Conservation (phyloP, 2,888 invertebrate genomes). For the Drosophila recens region DNA sequence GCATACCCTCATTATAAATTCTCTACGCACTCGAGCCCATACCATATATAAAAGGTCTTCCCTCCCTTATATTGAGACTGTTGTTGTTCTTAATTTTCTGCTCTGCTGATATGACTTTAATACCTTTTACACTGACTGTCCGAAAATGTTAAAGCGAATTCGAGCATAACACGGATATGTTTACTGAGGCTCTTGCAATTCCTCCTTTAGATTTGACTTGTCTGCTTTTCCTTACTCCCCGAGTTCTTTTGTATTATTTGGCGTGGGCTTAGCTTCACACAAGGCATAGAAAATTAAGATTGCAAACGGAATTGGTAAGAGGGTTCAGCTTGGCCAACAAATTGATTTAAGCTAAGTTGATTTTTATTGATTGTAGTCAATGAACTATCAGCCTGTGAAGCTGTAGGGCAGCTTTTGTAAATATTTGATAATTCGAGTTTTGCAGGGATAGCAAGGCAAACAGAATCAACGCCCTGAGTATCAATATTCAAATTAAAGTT, state of each 20-base stretch:
- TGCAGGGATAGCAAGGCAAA: slow-evolving; percentile 27
- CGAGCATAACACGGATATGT: slow-evolving; percentile 32
- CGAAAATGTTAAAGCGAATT: slow-evolving; percentile 51
- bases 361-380: slow-evolving; percentile 69
- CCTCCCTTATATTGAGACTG: background rate
- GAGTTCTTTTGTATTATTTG: slow-evolving; percentile 30
- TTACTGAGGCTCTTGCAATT: slow-evolving; percentile 36
- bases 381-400: slow-evolving; percentile 24
- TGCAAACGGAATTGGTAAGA: slow-evolving; percentile 31
- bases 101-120: slow-evolving; percentile 33
- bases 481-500: slow-evolving; percentile 70
- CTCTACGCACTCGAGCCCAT: slow-evolving; percentile 24
- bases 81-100: slow-evolving; percentile 6
- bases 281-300: slow-evolving; percentile 45
- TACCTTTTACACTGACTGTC: slow-evolving; percentile 21
- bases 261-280: background rate
- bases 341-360: slow-evolving; percentile 74
- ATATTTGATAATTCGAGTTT: background rate
- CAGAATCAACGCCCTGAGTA: slow-evolving; percentile 9
- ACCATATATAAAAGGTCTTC: background rate
- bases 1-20: slow-evolving; percentile 61
- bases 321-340: slow-evolving; percentile 34
- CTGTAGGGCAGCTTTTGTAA: background rate
- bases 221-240: background rate
- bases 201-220: slow-evolving; percentile 20